Evolutionary conservation across 2,113 vertebrate species (phyloP), one percentile per base, ranked within the genome.

Genomic region (Mionectes macconnelli): DNA sequence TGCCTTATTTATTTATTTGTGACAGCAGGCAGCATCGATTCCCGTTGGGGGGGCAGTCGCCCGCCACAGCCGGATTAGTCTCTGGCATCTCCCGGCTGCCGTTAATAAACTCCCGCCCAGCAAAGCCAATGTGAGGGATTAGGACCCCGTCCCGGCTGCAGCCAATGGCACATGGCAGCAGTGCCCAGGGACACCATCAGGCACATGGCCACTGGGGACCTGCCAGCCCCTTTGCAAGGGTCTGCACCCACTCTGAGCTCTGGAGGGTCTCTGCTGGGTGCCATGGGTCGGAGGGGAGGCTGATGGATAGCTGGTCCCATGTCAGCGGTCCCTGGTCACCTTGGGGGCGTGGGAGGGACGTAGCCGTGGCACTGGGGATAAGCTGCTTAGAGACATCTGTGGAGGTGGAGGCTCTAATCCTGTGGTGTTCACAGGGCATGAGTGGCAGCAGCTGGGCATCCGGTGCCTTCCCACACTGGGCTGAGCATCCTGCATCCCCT

Each of bases 1-100:
- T 14, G 21, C 92, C 94, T 76, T 90, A 92, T 95, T 95, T 97
- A 89, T 96, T 93, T 96, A 94, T 96, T 83, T 87, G 93, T 5
- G 45, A 69, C 94, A 96, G 89, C 84, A 60, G 82, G 73, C 50
- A 2, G 78, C 74, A 97, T 96, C 31, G 96, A 97, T 96, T 57
- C 85, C 81, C 4, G 33, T 28, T 6, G 31, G 73, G 64, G 83
- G 44, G 25, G 49, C 7, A 14, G 40, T 76, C 20, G 3, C 90
- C 70, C 40, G 6, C 83, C 24, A 2, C 88, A 63, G 86, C 66
- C 84, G 31, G 93, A 85, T 96, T 94, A 91, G 87, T 69, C 78
- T 89, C 86, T 16, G 11, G 72, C 84, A 11, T 39, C 86, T 94
- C 78, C 74, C 10, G 2, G 64, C 69, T 81, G 73, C 83, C 1